Base-by-base conservation (phyloP, 2,113 vertebrate species). In the Amphilophus citrinellus region DNA sequence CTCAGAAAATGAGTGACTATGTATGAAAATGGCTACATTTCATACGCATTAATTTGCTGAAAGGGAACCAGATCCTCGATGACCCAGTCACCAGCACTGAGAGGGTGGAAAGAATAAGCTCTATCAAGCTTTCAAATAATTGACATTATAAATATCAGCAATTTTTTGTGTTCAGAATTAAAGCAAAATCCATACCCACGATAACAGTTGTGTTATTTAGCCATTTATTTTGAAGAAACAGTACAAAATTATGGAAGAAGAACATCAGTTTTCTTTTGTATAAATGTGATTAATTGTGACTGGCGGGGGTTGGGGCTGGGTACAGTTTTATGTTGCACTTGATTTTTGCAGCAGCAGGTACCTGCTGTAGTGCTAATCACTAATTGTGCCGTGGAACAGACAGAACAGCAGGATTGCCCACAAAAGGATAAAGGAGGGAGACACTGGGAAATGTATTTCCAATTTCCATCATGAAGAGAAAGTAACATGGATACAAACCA, bases 351-450 rank as follows among this genome's bases (percentile, higher is more conserved):
- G 66, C 24, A 50, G 24, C 11, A 20, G 24, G 44, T 71, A 71
- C 44, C 44, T 71, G 66, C 66, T 71, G 24, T 71, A 71, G 66
- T 18, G 66, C 66, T 71, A 71, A 71, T 53, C 66, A 71, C 44
- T 71, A 71, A 71, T 71, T 71, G 66, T 30, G 24, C 27, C 9
- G 24, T 30, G 44, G 66, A 50, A 71, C 66, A 71, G 44, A 71
- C 66, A 53, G 66, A 71, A 50, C 66, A 71, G 66, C 44, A 50
- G 0, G 66, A 71, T 22, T 53, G 44, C 44, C 30, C 66, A 71
- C 9, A 71, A 24, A 17, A 71, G 24, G 66, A 71, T 24, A 71
- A 24, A 71, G 10, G 44, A 22, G 24, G 2, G 66, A 71, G 66
- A 44, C 42, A 3, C 10, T 44, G 42, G 42, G 42, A 44, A 44